Evolutionary conservation across 2,888 invertebrate genomes (phyloP), one percentile per base, ranked within the genome.

Genomic region (Belgica antarctica): DNA sequence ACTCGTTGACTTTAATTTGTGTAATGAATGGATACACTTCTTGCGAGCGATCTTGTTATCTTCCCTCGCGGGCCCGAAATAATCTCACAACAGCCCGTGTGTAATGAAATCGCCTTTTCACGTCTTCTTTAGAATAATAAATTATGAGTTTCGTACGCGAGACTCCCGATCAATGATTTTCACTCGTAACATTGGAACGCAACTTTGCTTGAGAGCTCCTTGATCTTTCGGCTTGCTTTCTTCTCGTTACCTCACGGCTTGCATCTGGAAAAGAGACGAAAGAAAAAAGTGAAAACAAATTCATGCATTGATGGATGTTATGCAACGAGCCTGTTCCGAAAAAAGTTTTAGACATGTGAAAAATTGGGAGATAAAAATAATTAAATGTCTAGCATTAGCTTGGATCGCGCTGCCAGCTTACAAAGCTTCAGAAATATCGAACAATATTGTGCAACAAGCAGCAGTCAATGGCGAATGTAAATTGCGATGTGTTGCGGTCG

Each of bases 11-110:
- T n/a, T 24, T 27, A 15, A 59, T 59, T 59, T 25, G 59, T 15
- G 59, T 59, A 59, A 59, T 59, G 59, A 59, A 59, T 59, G 24
- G 52, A 27, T n/a, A n/a, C 25, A 27, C 59, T 59, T 59, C n/a
- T 59, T 24, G 4, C 17, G n/a, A 12, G 22, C n/a, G 59, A 15
- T 59, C 25, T 52, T n/a, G 19, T 52, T 52, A 22, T 52, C 52
- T 52, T 52, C 41, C 7, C 41, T 41, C 41, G 41, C 41, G 41
- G 41, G 41, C n/a, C 41, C 3, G 41, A 52, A 52, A 52, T 52
- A n/a, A 41, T n/a, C 41, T n/a, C 41, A 41, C 52, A 22, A n/a
- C 7, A 22, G 52, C 7, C 22, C 22, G 17, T 10, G 34, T 31
- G 5, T 52, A 19, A 52, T 19, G 52, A 52, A 52, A 22, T 22